Percentiles rank a stretch among this genome's conserved stretches.
These are phyloP conservation scores for Ptychoptera contaminata DNA, from an alignment of 2,888 invertebrate species.

Conservation along the genomic window DNA sequence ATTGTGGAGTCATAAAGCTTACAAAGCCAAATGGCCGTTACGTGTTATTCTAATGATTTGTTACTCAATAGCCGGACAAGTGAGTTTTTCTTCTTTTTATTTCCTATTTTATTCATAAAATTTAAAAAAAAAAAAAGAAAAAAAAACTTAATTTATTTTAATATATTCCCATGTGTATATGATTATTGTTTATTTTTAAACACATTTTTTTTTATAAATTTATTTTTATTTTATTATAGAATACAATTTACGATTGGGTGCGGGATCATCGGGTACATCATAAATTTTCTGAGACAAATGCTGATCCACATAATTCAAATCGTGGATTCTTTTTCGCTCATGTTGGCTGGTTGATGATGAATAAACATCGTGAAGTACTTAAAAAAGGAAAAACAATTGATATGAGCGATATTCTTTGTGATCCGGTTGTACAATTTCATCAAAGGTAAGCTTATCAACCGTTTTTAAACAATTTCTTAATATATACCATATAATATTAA, in stretches of 20 bases:
- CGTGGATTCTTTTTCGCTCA: conserved; percentile 87
- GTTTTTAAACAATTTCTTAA: too few relatives aligned
- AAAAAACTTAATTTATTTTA: not conserved
- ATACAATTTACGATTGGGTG: conserved; percentile 78
- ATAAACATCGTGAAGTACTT: conserved; percentile 74
- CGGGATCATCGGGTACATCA: conserved; percentile 67
- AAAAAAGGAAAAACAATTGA: conserved; percentile 64
- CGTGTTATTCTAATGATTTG: conserved; percentile 41
- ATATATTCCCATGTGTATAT: not conserved
- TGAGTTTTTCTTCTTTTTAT: conserved; percentile 21
- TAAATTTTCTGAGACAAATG: conserved; percentile 67
- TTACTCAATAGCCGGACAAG: conserved; percentile 51
- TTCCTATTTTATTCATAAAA: too few relatives aligned
- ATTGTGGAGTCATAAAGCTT: conserved; percentile 50
- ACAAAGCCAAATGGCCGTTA: conserved; percentile 45
- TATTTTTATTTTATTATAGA: conserved; percentile 43
- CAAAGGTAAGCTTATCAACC: conserved; percentile 45
- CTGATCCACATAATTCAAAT: conserved; percentile 67
- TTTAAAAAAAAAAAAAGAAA: not conserved
- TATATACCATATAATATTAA: too few relatives aligned
- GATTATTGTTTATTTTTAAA: not conserved
- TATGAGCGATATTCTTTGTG: conserved; percentile 59
- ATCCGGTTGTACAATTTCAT: conserved; percentile 65
- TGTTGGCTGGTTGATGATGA: conserved; percentile 83
- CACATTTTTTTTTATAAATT: conserved; percentile 1